Evolutionary conservation across 92 coral and sea anemone genomes (phyloP).

Genomic region (Anthopleura xanthogrammica): DNA sequence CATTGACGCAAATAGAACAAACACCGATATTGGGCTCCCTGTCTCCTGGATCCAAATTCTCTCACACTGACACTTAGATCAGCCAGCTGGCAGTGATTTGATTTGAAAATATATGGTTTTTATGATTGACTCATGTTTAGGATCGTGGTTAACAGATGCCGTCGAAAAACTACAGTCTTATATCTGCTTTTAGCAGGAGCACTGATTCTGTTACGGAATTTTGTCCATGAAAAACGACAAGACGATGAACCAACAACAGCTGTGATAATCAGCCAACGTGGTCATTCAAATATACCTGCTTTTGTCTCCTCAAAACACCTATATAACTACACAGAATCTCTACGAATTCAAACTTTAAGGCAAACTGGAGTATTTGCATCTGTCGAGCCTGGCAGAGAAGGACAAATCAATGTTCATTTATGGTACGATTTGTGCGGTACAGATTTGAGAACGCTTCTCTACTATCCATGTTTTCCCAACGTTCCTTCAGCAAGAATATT

Average conservation of each 20-base stretch:
- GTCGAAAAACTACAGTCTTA: background rate
- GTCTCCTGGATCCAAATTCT: no score
- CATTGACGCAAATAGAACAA: no score
- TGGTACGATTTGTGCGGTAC: conserved; percentile 84
- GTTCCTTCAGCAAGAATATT: conserved; percentile 59
- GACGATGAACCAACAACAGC: background rate
- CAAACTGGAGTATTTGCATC: conserved; percentile 16
- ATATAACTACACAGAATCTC: background rate
- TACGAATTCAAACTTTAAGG: background rate
- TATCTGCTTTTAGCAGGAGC: background rate
- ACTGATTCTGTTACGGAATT: background rate
- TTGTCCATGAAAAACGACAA: background rate
- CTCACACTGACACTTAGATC: no score
- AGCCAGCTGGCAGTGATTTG: no score
- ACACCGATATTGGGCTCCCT: no score
- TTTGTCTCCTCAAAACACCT: background rate
- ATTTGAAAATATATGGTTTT: no score
- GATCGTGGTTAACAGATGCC: background rate
- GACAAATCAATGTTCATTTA: conserved; percentile 61
- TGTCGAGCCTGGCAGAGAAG: conserved; percentile 22
- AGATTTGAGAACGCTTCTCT: conserved; percentile 42
- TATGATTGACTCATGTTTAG: background rate
- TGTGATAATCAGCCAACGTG: conserved; percentile 29
- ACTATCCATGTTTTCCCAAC: conserved; percentile 73
- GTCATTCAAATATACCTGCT: conserved; percentile 1